phyloP scores from a whole-genome alignment of 2,888 invertebrate species.

The Pelosia muscerda region DNA sequence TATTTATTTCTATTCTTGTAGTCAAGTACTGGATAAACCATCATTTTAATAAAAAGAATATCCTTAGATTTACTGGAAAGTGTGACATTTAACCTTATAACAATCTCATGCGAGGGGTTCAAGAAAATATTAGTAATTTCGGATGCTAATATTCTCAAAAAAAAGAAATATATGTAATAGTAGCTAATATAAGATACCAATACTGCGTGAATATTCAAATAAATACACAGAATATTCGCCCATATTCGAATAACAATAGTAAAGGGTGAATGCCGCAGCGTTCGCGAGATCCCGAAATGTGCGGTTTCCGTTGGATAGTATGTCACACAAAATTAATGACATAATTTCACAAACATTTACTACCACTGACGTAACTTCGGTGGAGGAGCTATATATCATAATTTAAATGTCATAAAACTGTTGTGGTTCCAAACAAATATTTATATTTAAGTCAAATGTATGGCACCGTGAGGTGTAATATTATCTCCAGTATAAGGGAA shows the following conservation, averaged over 20 bases:
- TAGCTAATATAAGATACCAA: background rate
- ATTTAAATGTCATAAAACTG: background rate
- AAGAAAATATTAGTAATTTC: no score
- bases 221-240: background rate
- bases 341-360: conserved; percentile 3
- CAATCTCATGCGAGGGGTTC: background rate
- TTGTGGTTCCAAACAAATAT: background rate
- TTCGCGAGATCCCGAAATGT: background rate
- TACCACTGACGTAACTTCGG: background rate
- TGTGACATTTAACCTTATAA: no score
- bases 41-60: no score
- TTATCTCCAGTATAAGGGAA: background rate
- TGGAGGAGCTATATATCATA: background rate
- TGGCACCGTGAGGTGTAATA: background rate
- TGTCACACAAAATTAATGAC: conserved; percentile 2
- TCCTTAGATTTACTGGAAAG: no score
- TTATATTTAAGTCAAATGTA: background rate
- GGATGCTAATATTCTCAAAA: no score
- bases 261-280: background rate
- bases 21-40: no score
- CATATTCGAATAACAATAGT: background rate
- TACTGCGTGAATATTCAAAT: background rate
- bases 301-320: background rate
- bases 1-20: no score
- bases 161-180: no score